Evolutionary conservation across 1,140 invertebrate species (phyloP), one percentile per base, ranked within the genome.

Genomic region (Lasioglossum albipes): DNA sequence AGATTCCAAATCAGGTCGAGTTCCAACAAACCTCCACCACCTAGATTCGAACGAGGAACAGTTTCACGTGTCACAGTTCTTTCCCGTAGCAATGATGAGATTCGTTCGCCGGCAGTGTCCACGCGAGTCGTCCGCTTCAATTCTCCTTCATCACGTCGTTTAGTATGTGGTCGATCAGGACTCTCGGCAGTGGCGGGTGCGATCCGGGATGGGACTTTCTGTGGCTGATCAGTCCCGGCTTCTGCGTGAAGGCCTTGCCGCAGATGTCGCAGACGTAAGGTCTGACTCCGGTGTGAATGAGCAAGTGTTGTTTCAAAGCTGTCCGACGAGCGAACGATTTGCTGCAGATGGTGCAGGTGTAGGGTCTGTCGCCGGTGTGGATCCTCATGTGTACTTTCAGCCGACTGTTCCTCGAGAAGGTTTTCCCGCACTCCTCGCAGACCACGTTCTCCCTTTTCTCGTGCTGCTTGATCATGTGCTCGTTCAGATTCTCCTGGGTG

Each of bases 231-330:
- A 96, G 86, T 1, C 95, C 95, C 0, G 95, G 94, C 27, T 94
- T 95, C 85, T 96, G 95, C 5, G 95, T 94, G 87, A 97, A 97
- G 0, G 95, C 94, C 80, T 97, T 96, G 7, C 96, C 96, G 88
- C 98, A 99, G 42, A 96, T 95, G 36, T 96, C 95, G 90, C 98
- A 99, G 49, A 96, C 95, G 89, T 96, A 98, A 0, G 97, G 97
- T 57, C 97, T 94, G 86, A 98, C 96, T 0, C 97, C 96, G 0
- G 96, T 97, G 85, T 98, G 97, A 7, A 96, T 96, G 0, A 97
- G 94, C 88, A 97, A 94, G 90, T 98, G 97, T 27, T 93, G 92
- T 45, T 92, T 92, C 9, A 94, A 81, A 0, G 93, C 90, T 7
- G 90, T 93, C 73, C 91, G 89, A 61, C 92, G 81, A 0, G 91